A percentile compares a stretch with the other conserved stretches of the same genome.
Evolutionary conservation across 1,140 invertebrate genomes (phyloP).

Genomic region (Drosophila auraria): DNA sequence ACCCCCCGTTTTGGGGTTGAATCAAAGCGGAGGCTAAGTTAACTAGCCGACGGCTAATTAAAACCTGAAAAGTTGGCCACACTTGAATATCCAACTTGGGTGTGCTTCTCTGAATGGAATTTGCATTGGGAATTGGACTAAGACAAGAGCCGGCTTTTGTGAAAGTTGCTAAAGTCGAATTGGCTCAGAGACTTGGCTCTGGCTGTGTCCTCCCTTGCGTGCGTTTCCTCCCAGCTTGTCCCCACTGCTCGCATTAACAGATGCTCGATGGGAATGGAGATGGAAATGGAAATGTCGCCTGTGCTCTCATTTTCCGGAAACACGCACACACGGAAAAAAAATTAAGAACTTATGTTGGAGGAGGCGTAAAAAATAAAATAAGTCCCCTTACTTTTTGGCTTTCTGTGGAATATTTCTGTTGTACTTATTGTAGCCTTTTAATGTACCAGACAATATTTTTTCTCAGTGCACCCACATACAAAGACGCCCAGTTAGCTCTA

Average conservation of each 20-base stretch:
- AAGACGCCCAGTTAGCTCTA: slow-evolving; percentile 7
- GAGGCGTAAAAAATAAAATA: too few species aligned
- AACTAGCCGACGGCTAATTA: slow-evolving; percentile 80
- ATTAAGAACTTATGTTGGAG: too few species aligned
- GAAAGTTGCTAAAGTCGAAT: slow-evolving; percentile 65
- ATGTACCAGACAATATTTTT: neutral
- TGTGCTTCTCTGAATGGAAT: slow-evolving; percentile 58
- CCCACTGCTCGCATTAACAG: slow-evolving; percentile 60
- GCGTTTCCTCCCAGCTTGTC: too few species aligned
- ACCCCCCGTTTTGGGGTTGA: slow-evolving; percentile 22
- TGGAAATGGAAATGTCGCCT: slow-evolving; percentile 61
- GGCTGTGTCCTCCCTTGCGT: too few species aligned
- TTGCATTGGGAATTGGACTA: slow-evolving; percentile 77
- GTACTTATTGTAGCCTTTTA: too few species aligned
- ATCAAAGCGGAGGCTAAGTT: slow-evolving; percentile 67
- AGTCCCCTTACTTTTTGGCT: too few species aligned
- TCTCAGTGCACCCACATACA: slow-evolving; percentile 5
- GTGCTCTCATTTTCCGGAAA: slow-evolving; percentile 60
- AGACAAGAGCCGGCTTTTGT: slow-evolving; percentile 69
- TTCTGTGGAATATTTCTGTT: neutral
- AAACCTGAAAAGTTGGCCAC: slow-evolving; percentile 77
- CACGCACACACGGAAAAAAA: slow-evolving; percentile 13
- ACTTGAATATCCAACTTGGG: slow-evolving; percentile 59
- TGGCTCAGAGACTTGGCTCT: slow-evolving; percentile 48
- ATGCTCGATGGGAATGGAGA: slow-evolving; percentile 64